These are phyloP conservation scores for Saturnia pavonia DNA, from an alignment of 2,888 invertebrate species.

Conservation along the genomic window DNA sequence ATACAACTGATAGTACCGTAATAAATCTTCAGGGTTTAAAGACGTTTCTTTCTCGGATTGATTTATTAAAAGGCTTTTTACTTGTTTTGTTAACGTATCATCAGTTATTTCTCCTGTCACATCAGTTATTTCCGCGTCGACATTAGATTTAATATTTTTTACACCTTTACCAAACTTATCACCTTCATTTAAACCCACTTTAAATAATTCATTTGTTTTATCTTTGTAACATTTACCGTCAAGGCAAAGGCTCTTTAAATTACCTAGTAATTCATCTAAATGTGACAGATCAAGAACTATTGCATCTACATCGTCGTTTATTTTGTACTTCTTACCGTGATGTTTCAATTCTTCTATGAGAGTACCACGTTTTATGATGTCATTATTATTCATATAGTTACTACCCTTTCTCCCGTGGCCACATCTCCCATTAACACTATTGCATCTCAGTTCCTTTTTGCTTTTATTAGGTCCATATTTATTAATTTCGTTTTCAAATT, in stretches of 20 bases:
- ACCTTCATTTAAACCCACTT: not conserved
- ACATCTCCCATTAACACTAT: slow-evolving; percentile 17
- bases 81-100: not conserved
- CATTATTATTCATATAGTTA: slow-evolving; percentile 15
- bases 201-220: not conserved
- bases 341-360: slow-evolving; percentile 24
- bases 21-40: slow-evolving; percentile 17
- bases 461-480: slow-evolving; percentile 2
- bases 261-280: not conserved
- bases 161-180: not conserved
- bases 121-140: not conserved
- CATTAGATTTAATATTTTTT: slow-evolving; percentile 7
- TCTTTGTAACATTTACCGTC: not conserved
- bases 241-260: not conserved
- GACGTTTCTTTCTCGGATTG: not conserved
- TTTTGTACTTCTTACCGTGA: slow-evolving; percentile 34
- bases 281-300: slow-evolving; percentile 32
- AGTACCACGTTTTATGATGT: slow-evolving; percentile 17
- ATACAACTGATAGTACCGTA: slow-evolving; percentile 16
- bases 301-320: slow-evolving; percentile 45
- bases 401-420: not conserved
- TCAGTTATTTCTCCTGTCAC: slow-evolving; percentile 8
- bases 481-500: not conserved
- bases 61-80: not conserved
- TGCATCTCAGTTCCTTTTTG: not conserved